A percentile compares a stretch with the other conserved stretches of the same genome.
Evolutionary conservation across 2,888 invertebrate species (phyloP).

Genomic region (Drosophila pseudotakahashii): DNA sequence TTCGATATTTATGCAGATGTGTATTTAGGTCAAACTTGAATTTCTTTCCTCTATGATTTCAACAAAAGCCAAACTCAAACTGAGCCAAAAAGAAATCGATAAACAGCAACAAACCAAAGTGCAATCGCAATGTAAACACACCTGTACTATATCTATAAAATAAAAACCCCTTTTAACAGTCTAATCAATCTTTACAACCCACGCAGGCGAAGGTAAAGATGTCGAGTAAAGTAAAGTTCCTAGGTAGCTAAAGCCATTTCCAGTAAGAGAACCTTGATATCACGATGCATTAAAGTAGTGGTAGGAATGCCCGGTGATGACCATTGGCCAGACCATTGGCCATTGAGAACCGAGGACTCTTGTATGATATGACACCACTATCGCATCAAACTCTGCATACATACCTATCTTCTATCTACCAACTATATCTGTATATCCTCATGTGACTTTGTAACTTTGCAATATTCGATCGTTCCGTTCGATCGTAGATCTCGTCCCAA

Average conservation of each 20-base stretch:
- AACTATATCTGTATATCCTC: constrained; percentile 16
- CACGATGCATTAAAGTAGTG: constrained; percentile 32
- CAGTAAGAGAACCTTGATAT: constrained; percentile 20
- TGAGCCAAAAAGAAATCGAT: constrained; percentile 16
- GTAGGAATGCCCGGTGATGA: constrained; percentile 2
- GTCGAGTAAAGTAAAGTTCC: constrained; percentile 23
- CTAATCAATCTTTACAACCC: constrained; percentile 10
- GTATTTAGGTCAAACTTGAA: constrained; percentile 74
- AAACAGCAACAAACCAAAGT: constrained; percentile 74
- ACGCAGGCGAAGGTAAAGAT: constrained; percentile 24
- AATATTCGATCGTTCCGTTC: constrained; percentile 10
- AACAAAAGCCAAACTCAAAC: constrained; percentile 29
- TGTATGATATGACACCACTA: constrained; percentile 40
- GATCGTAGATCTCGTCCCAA: constrained; percentile 28
- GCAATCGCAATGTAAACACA: constrained; percentile 32
- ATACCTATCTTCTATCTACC: constrained; percentile 5
- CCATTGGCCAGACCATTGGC: neutral
- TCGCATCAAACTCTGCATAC: constrained; percentile 17
- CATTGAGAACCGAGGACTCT: constrained; percentile 11
- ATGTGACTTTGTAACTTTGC: constrained; percentile 20
- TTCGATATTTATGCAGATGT: constrained; percentile 68
- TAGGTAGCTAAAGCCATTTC: constrained; percentile 33
- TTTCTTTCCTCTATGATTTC: constrained; percentile 62
- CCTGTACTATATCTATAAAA: constrained; percentile 14
- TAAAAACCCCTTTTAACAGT: constrained; percentile 4